phyloP scores from a whole-genome alignment of 2,113 vertebrate species.

The Saccopteryx bilineata region DNA sequence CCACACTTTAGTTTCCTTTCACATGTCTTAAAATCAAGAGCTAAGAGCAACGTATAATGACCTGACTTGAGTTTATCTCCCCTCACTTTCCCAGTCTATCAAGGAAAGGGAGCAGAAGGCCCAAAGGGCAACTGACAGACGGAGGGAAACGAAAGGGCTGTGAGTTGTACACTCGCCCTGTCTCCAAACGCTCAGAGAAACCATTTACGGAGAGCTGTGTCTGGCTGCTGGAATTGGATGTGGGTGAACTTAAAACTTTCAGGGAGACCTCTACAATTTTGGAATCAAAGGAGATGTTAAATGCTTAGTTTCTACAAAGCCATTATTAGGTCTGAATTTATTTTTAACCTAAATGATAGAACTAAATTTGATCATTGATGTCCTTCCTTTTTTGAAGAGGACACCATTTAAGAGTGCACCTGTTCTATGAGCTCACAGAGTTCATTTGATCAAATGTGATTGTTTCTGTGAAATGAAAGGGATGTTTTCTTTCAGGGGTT shows the following conservation, averaged over 20 bases:
- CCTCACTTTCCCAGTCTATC: neutral
- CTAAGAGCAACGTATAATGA: neutral
- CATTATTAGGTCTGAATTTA: neutral
- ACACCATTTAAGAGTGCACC: neutral
- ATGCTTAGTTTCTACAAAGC: neutral
- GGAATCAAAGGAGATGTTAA: neutral
- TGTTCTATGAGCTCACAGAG: neutral
- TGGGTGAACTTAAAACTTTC: neutral
- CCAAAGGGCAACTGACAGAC: neutral
- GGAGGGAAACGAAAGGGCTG: neutral
- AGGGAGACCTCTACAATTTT: neutral
- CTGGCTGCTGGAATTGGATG: neutral
- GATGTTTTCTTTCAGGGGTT: neutral
- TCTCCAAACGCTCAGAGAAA: rapidly evolving
- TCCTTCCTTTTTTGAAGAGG: neutral
- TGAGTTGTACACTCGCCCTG: rapidly evolving
- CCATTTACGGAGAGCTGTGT: neutral
- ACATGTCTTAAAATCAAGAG: slow-evolving; percentile 54
- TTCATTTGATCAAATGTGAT: neutral
- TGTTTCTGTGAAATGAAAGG: slow-evolving; percentile 6
- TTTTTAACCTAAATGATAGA: neutral
- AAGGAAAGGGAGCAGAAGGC: neutral
- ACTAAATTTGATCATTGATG: neutral
- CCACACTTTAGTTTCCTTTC: slow-evolving; percentile 16
- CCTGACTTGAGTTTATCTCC: neutral